Conservation (phyloP, 2,888 invertebrate species). For the Platycnemis pennipes region DNA sequence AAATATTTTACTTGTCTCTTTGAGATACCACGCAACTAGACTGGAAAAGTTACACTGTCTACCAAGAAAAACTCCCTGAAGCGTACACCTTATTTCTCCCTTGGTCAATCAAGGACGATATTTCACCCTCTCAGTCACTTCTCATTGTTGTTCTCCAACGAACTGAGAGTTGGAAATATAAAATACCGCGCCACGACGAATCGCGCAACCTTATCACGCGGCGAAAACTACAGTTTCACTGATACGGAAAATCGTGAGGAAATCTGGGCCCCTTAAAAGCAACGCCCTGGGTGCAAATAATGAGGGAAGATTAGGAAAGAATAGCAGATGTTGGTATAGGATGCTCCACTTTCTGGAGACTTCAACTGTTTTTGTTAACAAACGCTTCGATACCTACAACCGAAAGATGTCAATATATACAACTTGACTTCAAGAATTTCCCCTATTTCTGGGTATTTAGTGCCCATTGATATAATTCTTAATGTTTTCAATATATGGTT, state of each 20-base stretch:
- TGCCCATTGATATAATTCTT: no score
- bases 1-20: background rate
- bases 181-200: background rate
- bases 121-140: background rate
- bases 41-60: background rate
- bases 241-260: background rate
- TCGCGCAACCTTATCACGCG: background rate
- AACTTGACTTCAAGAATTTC: background rate
- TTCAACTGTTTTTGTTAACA: no score
- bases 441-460: background rate
- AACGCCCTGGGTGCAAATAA: background rate
- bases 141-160: background rate
- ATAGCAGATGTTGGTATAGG: background rate
- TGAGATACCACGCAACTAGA: background rate
- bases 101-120: constrained; percentile 20
- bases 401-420: background rate
- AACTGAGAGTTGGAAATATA: background rate
- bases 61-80: background rate
- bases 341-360: background rate
- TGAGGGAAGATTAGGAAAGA: background rate
- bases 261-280: background rate
- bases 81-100: constrained; percentile 16
- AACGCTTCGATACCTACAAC: background rate
- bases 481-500: no score
- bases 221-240: background rate